phyloP scores from a whole-genome alignment of 2,797 vertebrate genomes.

The Craterocephalus amniculus region DNA sequence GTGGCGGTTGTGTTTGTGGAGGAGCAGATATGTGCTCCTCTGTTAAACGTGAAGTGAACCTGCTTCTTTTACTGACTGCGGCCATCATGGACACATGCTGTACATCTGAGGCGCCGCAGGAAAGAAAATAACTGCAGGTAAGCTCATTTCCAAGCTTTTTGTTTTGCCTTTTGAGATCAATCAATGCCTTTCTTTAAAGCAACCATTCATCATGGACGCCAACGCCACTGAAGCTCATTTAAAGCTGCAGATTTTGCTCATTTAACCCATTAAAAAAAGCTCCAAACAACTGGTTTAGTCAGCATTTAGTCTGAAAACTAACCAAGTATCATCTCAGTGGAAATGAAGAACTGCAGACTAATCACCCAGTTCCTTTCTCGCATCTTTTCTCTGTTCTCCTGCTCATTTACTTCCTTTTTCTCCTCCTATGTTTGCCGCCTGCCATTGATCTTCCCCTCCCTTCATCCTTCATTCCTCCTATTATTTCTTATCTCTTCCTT shows the following conservation, averaged over 20 bases:
- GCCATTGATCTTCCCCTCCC: neutral
- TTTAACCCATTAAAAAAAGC: neutral
- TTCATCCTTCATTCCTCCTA: slow-evolving; percentile 3
- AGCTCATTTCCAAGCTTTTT: too few species aligned
- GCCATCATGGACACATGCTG: too few species aligned
- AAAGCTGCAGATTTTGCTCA: neutral
- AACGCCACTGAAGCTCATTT: neutral
- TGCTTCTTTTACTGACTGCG: too few species aligned
- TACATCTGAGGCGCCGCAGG: too few species aligned
- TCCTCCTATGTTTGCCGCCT: neutral
- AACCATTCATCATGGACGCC: neutral
- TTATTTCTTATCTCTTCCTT: neutral
- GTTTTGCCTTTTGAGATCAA: too few species aligned
- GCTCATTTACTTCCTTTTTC: neutral
- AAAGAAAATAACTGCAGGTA: too few species aligned
- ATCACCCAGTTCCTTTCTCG: slow-evolving; percentile 1
- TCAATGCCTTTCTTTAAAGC: too few species aligned
- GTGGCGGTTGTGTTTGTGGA: too few species aligned
- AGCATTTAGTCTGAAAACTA: neutral
- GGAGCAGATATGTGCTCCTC: too few species aligned
- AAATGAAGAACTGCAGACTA: neutral
- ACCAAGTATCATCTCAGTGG: neutral
- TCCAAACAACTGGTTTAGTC: neutral
- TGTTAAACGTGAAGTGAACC: too few species aligned
- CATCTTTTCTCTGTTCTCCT: neutral